phyloP scores from a whole-genome alignment of 2,113 vertebrate species.

The Pelmatolapia mariae region DNA sequence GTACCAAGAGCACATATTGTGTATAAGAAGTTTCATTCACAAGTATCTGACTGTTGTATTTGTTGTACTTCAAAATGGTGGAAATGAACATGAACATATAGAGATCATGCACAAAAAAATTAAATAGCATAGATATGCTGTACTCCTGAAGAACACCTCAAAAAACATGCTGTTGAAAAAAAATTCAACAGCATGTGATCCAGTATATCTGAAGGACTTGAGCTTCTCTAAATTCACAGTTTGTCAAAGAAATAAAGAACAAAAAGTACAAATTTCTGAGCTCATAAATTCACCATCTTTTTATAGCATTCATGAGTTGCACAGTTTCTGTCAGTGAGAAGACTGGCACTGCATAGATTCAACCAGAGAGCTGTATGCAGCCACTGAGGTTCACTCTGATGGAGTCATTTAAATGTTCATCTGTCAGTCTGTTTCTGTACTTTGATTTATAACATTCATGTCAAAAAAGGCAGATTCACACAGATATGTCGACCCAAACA shows the following conservation, averaged over 20 bases:
- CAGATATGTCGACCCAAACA: background rate
- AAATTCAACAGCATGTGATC: accelerated
- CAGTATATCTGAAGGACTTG: background rate
- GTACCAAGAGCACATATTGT: background rate
- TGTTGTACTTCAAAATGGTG: background rate
- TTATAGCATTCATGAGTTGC: background rate
- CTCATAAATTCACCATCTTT: background rate
- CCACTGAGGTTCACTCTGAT: background rate
- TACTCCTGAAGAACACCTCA: background rate
- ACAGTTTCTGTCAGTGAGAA: background rate
- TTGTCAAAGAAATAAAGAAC: background rate
- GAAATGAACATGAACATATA: background rate
- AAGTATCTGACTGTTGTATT: background rate
- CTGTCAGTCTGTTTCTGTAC: background rate
- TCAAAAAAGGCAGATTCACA: background rate
- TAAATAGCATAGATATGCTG: background rate
- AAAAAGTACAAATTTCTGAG: background rate
- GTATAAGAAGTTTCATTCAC: background rate
- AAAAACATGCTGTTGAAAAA: too few relatives aligned
- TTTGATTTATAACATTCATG: background rate
- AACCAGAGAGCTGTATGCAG: background rate
- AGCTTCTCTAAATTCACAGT: background rate
- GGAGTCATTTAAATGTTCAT: background rate
- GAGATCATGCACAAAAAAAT: background rate
- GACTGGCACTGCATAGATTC: background rate